phyloP scores from a whole-genome alignment of 2,888 invertebrate genomes.

The Eulithis testata region DNA sequence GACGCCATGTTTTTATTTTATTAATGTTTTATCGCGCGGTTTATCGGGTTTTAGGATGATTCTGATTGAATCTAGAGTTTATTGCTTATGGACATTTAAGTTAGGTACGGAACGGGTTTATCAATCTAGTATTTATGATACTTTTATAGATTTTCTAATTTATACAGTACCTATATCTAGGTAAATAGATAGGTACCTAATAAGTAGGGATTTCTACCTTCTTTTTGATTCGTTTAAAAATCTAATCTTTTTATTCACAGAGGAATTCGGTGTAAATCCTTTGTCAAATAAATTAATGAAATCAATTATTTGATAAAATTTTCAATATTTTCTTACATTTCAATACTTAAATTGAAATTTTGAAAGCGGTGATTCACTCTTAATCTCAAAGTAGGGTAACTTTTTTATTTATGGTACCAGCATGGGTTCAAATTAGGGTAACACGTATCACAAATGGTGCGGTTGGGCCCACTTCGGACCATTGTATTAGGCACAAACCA shows the following conservation, averaged over 20 bases:
- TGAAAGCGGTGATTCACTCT: neutral
- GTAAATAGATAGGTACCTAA: too few relatives aligned
- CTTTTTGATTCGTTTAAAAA: too few relatives aligned
- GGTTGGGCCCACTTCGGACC: slow-evolving; percentile 10
- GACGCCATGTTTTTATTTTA: slow-evolving; percentile 36
- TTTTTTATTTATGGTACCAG: slow-evolving; percentile 19
- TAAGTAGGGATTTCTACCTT: too few relatives aligned
- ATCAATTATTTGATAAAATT: too few relatives aligned
- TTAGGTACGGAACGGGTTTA: neutral
- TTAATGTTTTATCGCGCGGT: slow-evolving; percentile 34
- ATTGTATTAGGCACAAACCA: slow-evolving; percentile 27
- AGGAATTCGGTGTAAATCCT: too few relatives aligned
- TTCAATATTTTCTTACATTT: too few relatives aligned
- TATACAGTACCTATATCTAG: too few relatives aligned
- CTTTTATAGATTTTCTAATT: too few relatives aligned
- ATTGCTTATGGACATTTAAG: neutral
- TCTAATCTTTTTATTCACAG: too few relatives aligned
- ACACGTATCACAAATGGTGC: slow-evolving; percentile 33
- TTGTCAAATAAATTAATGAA: too few relatives aligned
- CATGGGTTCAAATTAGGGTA: slow-evolving; percentile 33
- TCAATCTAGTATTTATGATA: too few relatives aligned
- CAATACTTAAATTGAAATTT: too few relatives aligned
- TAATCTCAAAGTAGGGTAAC: slow-evolving; percentile 22
- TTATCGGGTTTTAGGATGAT: slow-evolving; percentile 21
- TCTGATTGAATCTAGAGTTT: slow-evolving; percentile 10